Conservation (phyloP, 2,797 vertebrate genomes). For the Poeciliopsis presidionis region DNA sequence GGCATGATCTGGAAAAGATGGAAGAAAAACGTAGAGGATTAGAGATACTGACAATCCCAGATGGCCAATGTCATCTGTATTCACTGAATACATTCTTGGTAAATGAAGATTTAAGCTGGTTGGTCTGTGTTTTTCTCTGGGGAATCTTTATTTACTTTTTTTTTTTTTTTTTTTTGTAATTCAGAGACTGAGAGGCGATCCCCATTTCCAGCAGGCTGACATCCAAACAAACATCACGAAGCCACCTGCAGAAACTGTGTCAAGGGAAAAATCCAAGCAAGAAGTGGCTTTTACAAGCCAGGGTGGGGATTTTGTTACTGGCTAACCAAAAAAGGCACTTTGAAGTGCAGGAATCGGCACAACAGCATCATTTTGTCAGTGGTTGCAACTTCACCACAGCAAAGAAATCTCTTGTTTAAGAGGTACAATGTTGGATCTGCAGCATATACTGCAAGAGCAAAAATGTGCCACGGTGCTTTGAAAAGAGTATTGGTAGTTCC, state of each 20-base stretch:
- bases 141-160: conserved; percentile 8
- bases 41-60: conserved; percentile 1
- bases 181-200: conserved; percentile 21
- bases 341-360: conserved; percentile 23
- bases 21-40: conserved; percentile 29
- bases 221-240: conserved; percentile 23
- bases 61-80: background rate
- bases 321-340: background rate
- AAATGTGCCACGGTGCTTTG: conserved; percentile 19
- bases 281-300: background rate
- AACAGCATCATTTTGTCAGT: conserved; percentile 33
- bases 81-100: conserved; percentile 3
- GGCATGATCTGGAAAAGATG: conserved; percentile 85
- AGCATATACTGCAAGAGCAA: conserved; percentile 37
- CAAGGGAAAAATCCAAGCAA: background rate
- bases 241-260: conserved; percentile 1
- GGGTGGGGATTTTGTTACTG: conserved; percentile 4
- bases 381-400: conserved; percentile 38
- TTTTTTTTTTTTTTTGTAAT: background rate
- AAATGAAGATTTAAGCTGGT: background rate
- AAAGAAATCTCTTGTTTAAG: conserved; percentile 67
- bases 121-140: conserved; percentile 5
- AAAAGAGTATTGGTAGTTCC: conserved; percentile 62
- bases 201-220: conserved; percentile 21
- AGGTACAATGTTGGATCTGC: conserved; percentile 30